Evolutionary conservation across 2,113 vertebrate species (phyloP), one percentile per base, ranked within the genome.

Genomic region (zebrafish (Danio rerio)): DNA sequence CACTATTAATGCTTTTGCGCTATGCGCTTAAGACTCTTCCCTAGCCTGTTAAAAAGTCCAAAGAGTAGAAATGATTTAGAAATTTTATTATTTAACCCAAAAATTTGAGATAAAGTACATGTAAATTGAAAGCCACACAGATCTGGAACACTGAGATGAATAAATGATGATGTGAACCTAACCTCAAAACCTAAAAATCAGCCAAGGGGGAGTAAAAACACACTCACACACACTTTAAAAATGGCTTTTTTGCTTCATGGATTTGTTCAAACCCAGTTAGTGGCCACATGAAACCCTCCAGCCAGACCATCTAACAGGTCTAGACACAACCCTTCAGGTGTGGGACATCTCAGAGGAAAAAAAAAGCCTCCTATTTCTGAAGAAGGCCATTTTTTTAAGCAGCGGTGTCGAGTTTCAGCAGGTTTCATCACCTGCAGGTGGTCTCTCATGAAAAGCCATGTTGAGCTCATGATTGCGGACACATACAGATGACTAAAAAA

Each of bases 391-490:
- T 74, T 53, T n/a, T 63, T 68, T 53, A 45, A 80, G 20, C 78
- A 12, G 31, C 9, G 63, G 78, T 80, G 78, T 80, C 13, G 62
- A 80, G 18, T 80, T 69, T 80, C 78, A 56, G 50, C n/a, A 53
- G 53, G 55, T 76, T 61, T 20, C 73, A 58, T 76, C 73, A 76
- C 55, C 73, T 76, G 73, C 73, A 61, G 55, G 73, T 76, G 55
- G 55, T 76, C 52, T 43, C 52, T 73, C 31, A 12, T 74, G 72
- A 58, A 74, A 58, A 31, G 31, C 31, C 31, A 31, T 7, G 20
- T 10, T 21, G 61, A 66, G 20, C 50, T 75, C 73, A 76, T 76
- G 55, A 76, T 59, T 74, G 71, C 16, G 40, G 71, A 74, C 16
- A 18, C 31, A 43, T 76, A 7, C 55, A 20, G 73, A 21, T 21